Percentiles rank a stretch among this genome's conserved stretches.
Evolutionary conservation across 2,113 vertebrate species (phyloP).

Genomic region (Thunnus thynnus): DNA sequence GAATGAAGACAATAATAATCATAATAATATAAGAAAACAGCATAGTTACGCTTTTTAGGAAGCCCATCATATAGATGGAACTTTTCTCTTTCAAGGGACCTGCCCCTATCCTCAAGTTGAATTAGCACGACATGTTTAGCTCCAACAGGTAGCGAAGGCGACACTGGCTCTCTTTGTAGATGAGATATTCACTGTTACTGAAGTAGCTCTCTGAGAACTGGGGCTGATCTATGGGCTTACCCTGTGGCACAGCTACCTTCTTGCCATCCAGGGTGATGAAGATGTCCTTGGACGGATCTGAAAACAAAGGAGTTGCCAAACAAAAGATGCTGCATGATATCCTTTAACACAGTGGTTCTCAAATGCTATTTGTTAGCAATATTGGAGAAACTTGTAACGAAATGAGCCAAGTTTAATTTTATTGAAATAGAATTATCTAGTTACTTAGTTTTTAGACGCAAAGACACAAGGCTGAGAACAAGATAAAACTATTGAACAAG

Average conservation of each 20-base stretch:
- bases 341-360: not conserved
- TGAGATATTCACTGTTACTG: slow-evolving; percentile 92
- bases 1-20: not conserved
- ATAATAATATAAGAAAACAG: not conserved
- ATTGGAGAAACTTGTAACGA: not conserved
- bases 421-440: not conserved
- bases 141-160: slow-evolving; percentile 90
- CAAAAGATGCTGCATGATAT: not conserved
- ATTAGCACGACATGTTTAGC: slow-evolving; percentile 77
- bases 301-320: slow-evolving; percentile 22
- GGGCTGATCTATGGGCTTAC: slow-evolving; percentile 76
- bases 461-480: not conserved
- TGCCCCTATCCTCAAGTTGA: slow-evolving; percentile 36
- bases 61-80: not conserved
- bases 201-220: slow-evolving; percentile 85
- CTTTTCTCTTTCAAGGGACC: slow-evolving; percentile 2
- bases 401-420: not conserved
- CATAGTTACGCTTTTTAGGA: slow-evolving; percentile 3
- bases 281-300: slow-evolving; percentile 88
- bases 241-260: slow-evolving; percentile 89
- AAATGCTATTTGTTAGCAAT: not conserved
- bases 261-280: slow-evolving; percentile 87
- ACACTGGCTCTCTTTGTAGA: slow-evolving; percentile 94
- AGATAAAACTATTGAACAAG: not conserved
- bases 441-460: no score